Base-by-base conservation (phyloP, 2,797 vertebrate genomes). In the Tragopan temminckii region DNA sequence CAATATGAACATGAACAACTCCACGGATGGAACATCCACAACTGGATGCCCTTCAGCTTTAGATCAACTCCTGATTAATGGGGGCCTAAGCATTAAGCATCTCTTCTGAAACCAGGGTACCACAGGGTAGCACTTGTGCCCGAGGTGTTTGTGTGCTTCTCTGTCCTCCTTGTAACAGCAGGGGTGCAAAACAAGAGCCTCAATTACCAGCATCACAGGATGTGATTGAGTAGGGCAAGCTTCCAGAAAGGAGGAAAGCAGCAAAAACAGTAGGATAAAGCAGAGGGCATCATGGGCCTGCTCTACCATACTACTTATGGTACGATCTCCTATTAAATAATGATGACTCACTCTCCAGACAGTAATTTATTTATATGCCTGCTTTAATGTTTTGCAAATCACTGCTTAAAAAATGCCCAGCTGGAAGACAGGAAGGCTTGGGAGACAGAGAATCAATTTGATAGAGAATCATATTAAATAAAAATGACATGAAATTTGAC, bases 281-380 rank as follows among this genome's bases (percentile, higher is more conserved):
- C 3, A 29, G 43, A 36, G 84, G 86, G 42, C 53, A 90, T 42
- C 24, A 17, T 1, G 40, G 33, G 13, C 7, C 40, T 91, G 63
- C 67, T 96, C 72, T 93, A 63, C 87, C 82, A 94, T 74, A 36
- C 85, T 64, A 5, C 70, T 84, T 72, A 55, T 62, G 77, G 57
- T 57, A 13, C 66, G 85, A 59, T n/a, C 85, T 79, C 45, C 85
- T 93, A 88, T 95, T 91, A 96, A 96, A 94, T 91, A 95, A 91
- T 92, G 96, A 95, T 96, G 96, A 94, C 90, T 96, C 93, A 92
- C 80, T 93, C 90, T 94, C 80, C 90, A 95, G 96, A 86, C 95
- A 92, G 94, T 95, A 94, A 96, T 92, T 96, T 96, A 96, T 96
- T 95, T 91, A 94, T 93, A 91, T 89, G 89, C 80, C 87, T 94